Conservation (phyloP, 1,140 invertebrate species). For the Theocolax elegans region DNA sequence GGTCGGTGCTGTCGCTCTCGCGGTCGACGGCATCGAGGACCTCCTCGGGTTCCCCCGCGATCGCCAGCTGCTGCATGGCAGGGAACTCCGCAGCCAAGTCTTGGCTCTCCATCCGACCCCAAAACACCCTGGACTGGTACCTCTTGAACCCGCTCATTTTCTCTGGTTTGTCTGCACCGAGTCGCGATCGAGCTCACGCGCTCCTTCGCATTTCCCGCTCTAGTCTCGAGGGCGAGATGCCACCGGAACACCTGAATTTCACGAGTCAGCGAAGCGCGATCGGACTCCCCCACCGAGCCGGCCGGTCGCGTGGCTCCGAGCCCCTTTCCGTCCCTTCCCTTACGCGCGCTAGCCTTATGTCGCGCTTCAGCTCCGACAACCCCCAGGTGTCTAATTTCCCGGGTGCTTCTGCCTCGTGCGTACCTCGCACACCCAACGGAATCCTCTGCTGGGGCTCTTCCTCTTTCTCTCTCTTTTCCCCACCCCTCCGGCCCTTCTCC, state of each 20-base stretch:
- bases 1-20: conserved; percentile 33
- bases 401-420: background rate
- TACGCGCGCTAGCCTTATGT: background rate
- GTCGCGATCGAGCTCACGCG: no score
- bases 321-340: background rate
- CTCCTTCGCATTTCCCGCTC: no score
- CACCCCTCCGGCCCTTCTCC: background rate
- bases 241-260: background rate
- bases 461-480: background rate
- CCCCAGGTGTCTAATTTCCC: conserved; percentile 9
- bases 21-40: background rate
- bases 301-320: conserved; percentile 1
- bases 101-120: conserved; percentile 57
- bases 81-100: conserved; percentile 44
- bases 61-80: no score
- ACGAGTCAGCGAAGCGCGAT: background rate
- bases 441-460: background rate
- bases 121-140: conserved; percentile 62
- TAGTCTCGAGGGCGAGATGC: background rate
- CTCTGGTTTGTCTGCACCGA: no score
- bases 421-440: background rate
- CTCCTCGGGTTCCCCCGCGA: background rate
- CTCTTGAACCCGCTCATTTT: conserved; percentile 62
- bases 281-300: background rate
- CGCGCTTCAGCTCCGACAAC: no score